These are phyloP conservation scores for Drosophila pachea DNA, from an alignment of 1,140 invertebrate genomes.

Conservation along the genomic window DNA sequence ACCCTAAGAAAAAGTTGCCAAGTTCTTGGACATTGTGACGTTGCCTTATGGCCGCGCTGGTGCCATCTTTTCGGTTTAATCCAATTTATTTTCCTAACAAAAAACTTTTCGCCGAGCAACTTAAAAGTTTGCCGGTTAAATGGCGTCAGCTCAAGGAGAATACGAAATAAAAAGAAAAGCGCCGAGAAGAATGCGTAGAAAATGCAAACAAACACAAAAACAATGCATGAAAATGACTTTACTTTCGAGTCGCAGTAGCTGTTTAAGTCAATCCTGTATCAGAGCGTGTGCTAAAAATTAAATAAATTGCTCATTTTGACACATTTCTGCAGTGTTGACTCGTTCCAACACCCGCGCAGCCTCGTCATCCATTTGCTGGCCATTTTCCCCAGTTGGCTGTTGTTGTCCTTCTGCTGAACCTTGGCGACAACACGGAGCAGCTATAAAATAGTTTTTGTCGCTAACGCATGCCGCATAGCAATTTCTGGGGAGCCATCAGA, in stretches of 20 bases:
- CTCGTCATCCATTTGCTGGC: constrained; percentile 54
- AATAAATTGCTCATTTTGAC: constrained; percentile 77
- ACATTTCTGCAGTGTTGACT: constrained; percentile 76
- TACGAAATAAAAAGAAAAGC: constrained; percentile 10
- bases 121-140: constrained; percentile 75
- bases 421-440: constrained; percentile 70
- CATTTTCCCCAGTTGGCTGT: constrained; percentile 31
- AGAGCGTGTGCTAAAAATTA: constrained; percentile 65
- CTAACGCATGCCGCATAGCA: constrained; percentile 74
- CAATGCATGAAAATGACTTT: constrained; percentile 74
- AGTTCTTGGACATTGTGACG: constrained; percentile 62
- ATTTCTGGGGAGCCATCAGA: constrained; percentile 43
- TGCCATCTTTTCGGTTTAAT: constrained; percentile 77
- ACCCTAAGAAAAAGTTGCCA: constrained; percentile 48
- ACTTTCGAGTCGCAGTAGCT: constrained; percentile 28
- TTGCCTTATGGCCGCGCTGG: constrained; percentile 64
- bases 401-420: constrained; percentile 35
- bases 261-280: constrained; percentile 46
- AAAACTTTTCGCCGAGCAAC: constrained; percentile 64
- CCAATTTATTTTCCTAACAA: constrained; percentile 72
- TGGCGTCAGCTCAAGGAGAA: constrained; percentile 65
- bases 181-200: background rate
- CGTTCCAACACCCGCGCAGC: constrained; percentile 46
- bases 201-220: constrained; percentile 28
- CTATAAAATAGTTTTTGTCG: constrained; percentile 74